A percentile compares a stretch with the other conserved stretches of the same genome.
These are phyloP conservation scores for Mythimna impura DNA, from an alignment of 2,888 invertebrate genomes.

Conservation along the genomic window DNA sequence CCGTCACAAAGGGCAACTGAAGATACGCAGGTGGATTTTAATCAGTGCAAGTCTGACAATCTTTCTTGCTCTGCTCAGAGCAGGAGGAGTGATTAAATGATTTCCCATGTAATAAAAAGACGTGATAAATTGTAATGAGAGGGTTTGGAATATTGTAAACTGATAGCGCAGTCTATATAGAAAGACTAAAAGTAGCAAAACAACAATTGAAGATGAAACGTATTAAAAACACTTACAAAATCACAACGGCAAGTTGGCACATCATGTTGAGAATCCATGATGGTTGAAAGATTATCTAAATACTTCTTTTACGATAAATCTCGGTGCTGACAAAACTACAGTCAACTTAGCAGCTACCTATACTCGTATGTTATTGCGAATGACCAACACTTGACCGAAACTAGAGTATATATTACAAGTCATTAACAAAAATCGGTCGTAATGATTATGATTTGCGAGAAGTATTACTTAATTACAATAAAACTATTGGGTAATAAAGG, in stretches of 20 bases:
- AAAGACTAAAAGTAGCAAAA: neutral
- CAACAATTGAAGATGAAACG: neutral
- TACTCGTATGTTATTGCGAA: neutral
- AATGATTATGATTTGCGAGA: conserved; percentile 9
- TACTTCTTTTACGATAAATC: neutral
- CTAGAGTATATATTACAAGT: conserved; percentile 27
- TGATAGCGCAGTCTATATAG: no score
- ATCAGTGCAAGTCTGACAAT: no score
- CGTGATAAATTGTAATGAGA: no score
- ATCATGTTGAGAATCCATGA: conserved; percentile 21
- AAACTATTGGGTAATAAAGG: neutral
- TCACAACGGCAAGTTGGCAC: conserved; percentile 46
- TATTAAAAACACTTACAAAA: conserved; percentile 49
- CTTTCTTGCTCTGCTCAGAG: no score
- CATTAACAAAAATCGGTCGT: conserved; percentile 22
- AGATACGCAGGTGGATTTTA: no score
- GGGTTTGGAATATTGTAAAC: no score
- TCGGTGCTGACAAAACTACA: neutral
- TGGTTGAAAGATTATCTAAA: neutral
- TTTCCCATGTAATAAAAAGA: no score
- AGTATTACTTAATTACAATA: neutral
- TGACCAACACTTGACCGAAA: neutral
- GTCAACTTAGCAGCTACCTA: no score
- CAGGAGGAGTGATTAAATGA: no score
- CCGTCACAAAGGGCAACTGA: no score